phyloP scores from a whole-genome alignment of 2,797 vertebrate species.

The Eremophila alpestris region DNA sequence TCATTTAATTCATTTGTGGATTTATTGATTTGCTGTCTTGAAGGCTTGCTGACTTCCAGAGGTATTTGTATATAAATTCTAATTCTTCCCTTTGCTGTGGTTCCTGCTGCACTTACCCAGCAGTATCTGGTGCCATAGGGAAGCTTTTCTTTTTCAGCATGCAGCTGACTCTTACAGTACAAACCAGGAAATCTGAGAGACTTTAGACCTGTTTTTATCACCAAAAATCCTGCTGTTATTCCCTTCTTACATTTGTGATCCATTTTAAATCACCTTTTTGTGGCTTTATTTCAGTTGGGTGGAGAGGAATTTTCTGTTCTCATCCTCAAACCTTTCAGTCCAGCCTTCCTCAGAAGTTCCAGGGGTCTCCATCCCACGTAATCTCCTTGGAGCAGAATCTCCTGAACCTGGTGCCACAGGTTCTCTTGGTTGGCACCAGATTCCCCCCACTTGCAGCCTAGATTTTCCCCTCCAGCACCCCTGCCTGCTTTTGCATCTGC shows the following conservation, averaged over 20 bases:
- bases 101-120: background rate
- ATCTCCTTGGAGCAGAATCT: background rate
- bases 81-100: background rate
- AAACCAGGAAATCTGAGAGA: background rate
- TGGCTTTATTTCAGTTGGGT: background rate
- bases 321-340: background rate
- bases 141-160: background rate
- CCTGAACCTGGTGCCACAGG: background rate
- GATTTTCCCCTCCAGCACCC: background rate
- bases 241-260: background rate
- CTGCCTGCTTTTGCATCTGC: background rate
- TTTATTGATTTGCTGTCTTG: background rate
- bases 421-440: background rate
- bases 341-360: background rate
- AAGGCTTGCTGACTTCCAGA: background rate
- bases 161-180: background rate
- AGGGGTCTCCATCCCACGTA: background rate
- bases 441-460: background rate
- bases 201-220: background rate
- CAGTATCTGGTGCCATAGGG: background rate
- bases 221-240: background rate
- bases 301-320: background rate
- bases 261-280: background rate
- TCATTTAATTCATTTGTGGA: background rate
- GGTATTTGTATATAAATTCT: background rate